Base-by-base conservation (phyloP, 2,797 vertebrate genomes). In the Arnoldichthys spilopterus region DNA sequence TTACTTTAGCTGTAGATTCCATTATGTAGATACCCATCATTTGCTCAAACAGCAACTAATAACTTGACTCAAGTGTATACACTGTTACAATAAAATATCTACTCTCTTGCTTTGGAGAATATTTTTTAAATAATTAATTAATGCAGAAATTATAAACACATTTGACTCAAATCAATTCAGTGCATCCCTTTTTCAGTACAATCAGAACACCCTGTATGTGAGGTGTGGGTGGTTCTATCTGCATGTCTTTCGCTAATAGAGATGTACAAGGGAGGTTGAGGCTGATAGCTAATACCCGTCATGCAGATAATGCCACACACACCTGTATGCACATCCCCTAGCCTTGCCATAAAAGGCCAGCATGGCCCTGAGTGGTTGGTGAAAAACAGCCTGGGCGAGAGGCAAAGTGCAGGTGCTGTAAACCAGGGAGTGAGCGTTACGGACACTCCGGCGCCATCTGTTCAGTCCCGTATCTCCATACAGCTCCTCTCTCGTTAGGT, bases 341-440 rank as follows among this genome's bases (percentile, higher is more conserved):
- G 51, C 51, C 28, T 85, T 69, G 68, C 87, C 88, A 86, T 89
- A 88, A 88, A 89, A 81, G 79, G 79, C 13, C 64, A 67, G 51
- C 69, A 30, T 87, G 87, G 87, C 63, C 67, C 74, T 80, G 79
- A 85, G 34, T 82, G 75, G 86, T 72, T 84, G 74, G 82, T 76
- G 77, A 79, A 74, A 79, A 79, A 74, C 71, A 79, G 61, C 62
- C 67, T 32, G 70, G 43, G 20, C 28, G 47, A 72, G 81, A 86
- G 82, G 83, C 85, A 88, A 87, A 88, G 87, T 89, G 74, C 88
- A 89, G 76, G 74, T 77, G 84, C 63, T 84, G 75, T 87, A 89
- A 88, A 88, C 66, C 68, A 69, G 75, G 43, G 61, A 83, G 83
- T 62, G 71, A 74, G 67, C 59, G 70, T 67, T 77, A 26, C 37